Base-by-base conservation (phyloP, 2,797 vertebrate genomes). In the Malacoctenus gilli region DNA sequence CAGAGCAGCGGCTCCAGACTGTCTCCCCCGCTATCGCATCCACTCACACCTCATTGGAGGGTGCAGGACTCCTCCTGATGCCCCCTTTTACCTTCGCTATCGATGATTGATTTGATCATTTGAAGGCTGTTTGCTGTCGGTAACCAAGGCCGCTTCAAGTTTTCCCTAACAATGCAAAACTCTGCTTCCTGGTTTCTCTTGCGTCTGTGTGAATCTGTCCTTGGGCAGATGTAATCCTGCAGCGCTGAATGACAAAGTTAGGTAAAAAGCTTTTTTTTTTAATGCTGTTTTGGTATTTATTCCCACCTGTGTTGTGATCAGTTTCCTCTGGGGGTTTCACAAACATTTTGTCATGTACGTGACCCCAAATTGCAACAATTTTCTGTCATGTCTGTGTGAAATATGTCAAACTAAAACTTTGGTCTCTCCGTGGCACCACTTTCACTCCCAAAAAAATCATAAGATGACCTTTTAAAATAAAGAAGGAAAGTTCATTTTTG, bases 21-120 rank as follows among this genome's bases (percentile, higher is more conserved):
- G 54, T 36, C 31, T 47, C 40, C 19, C n/a, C n/a, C 28, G 35
- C 2, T 59, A 37, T 61, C 62, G 39, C 43, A 52, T 53, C 41
- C 49, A 19, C 77, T 77, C 68, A 83, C 55, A 32, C 67, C 20
- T 75, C 56, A 42, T 55, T 61, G 43, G 30, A 5, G 8, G 54
- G 35, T 61, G 5, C 42, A 11, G 30, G 52, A 64, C 52, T 76
- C 82, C 84, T 68, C 51, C 57, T 61, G 37, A n/a, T 22, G 6
- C 25, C 6, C 25, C 9, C 2, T 1, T 6, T 61, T 52, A 64
- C 73, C 62, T 75, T 61, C 44, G 74, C 63, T 76, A 75, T 4
- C 19, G 41, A 55, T 59, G 4, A 36, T 14, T 68, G 36, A 15
- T 28, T 28, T 28, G 5, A 28, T 28, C 69, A 63, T 43, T 34